These are phyloP conservation scores for Philopotamus ludificatus DNA, from an alignment of 1,140 invertebrate genomes.

Conservation along the genomic window DNA sequence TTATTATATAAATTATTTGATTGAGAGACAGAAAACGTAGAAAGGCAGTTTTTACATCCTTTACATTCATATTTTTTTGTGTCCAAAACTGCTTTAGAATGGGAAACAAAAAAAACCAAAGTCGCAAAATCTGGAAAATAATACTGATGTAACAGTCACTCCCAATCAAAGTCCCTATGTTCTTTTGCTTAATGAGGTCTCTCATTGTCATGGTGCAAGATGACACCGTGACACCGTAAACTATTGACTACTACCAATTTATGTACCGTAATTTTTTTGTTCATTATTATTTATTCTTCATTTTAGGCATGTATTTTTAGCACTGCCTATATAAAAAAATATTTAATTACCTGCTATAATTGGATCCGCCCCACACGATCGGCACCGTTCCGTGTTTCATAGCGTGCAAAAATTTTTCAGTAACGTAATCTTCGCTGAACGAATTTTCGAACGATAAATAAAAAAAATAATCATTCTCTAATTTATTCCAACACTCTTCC, in stretches of 20 bases:
- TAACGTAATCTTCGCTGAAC: slow-evolving; percentile 61
- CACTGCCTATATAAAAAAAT: slow-evolving; percentile 1
- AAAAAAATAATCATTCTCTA: slow-evolving; percentile 62
- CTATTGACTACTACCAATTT: not conserved
- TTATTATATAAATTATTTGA: not conserved
- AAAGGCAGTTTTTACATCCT: too few species aligned
- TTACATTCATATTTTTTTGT: too few species aligned
- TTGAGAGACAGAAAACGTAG: not conserved
- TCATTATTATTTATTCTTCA: not conserved
- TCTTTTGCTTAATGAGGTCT: too few species aligned
- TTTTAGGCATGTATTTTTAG: not conserved
- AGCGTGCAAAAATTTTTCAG: slow-evolving; percentile 49
- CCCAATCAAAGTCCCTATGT: too few species aligned
- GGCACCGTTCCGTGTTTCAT: slow-evolving; percentile 29
- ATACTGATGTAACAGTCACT: too few species aligned
- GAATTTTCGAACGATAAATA: slow-evolving; percentile 72
- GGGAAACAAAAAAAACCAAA: too few species aligned
- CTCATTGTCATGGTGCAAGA: too few species aligned
- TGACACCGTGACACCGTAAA: too few species aligned
- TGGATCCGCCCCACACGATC: slow-evolving; percentile 33
- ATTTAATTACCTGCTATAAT: slow-evolving; percentile 29
- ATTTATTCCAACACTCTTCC: slow-evolving; percentile 48
- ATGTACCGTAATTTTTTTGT: not conserved
- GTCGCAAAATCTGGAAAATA: too few species aligned
- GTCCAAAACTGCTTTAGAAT: too few species aligned